Base-by-base conservation (phyloP, 2,888 invertebrate genomes). In the Leuctra nigra region DNA sequence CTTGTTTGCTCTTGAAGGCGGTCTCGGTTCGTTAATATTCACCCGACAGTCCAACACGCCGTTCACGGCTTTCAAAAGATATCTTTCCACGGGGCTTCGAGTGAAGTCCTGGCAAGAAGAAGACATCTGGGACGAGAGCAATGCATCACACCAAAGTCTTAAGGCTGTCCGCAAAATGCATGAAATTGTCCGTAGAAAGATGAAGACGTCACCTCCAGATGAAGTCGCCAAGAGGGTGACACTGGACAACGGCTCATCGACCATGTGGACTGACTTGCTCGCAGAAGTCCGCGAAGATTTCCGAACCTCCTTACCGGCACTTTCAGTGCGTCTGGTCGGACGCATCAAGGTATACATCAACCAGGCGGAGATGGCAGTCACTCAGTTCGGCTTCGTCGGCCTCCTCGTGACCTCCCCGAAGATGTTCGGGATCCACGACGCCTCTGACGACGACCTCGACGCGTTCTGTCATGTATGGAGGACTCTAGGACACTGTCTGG, bases 351-450 rank as follows among this genome's bases (percentile, higher is more conserved):
- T 55, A 13, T 35, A 55, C 55, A 56, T 79, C 3, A 75, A 72
- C 56, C 80, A 80, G 62, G 69, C 69, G 29, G 77, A 78, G 60
- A 78, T 80, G 79, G 67, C 71, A 0, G 44, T 71, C 1, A 79
- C 79, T 0, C 78, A 77, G 62, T 74, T 74, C 63, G 76, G 75
- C 0, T 79, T 80, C 63, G 67, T 78, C 23, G 76, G 76, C 0
- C 61, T 75, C 6, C 59, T 73, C 1, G 62, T 78, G 4, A 65
- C 76, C 56, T 73, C 72, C 56, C 77, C 78, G 0, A 62, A 69
- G n/a, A 61, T 66, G 23, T 72, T 77, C 58, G 73, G 72, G 0
- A 62, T 69, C 3, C 66, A 67, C 29, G 47, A 29, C 11, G 47
- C 29, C 1, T 2, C 25, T 4, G n/a, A 47, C 9, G 29, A 24